Conservation (phyloP, 2,797 vertebrate species). For the Holocentrus rufus region DNA sequence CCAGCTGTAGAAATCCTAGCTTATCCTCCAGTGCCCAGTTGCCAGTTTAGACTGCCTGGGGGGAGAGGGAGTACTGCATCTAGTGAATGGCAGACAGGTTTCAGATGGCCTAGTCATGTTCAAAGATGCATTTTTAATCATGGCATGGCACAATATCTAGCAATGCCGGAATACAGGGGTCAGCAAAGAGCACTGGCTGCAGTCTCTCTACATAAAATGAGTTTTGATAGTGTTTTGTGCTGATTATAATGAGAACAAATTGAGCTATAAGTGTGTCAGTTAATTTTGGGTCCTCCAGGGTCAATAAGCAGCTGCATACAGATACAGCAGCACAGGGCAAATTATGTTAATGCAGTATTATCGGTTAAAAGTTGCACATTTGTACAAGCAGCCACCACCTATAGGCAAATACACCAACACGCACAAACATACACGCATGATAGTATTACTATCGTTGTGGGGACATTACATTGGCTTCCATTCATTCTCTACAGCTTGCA, state of each 20-base stretch:
- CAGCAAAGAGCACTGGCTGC: conserved; percentile 46
- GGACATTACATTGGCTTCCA: too few species aligned
- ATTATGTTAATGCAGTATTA: conserved; percentile 43
- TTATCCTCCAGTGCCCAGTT: background rate
- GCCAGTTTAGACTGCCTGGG: conserved; percentile 12
- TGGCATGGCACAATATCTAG: background rate
- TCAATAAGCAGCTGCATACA: conserved; percentile 52
- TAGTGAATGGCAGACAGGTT: background rate
- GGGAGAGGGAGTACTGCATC: background rate
- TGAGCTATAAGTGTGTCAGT: conserved; percentile 60
- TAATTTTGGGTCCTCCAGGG: conserved; percentile 56
- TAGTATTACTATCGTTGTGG: too few species aligned
- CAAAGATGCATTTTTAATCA: conserved; percentile 34
- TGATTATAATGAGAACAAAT: conserved; percentile 75
- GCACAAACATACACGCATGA: too few species aligned
- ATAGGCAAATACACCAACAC: background rate
- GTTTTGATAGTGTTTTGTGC: conserved; percentile 60
- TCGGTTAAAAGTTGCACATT: conserved; percentile 35
- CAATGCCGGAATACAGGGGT: conserved; percentile 41
- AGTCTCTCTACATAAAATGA: conserved; percentile 43
- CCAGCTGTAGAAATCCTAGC: background rate
- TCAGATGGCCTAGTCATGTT: conserved; percentile 33
- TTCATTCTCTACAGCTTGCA: too few species aligned
- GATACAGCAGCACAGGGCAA: conserved; percentile 35
- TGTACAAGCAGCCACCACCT: background rate